Evolutionary conservation across 92 coral and sea anemone species (phyloP), one percentile per base, ranked within the genome.

Genomic region (Porites divaricata): DNA sequence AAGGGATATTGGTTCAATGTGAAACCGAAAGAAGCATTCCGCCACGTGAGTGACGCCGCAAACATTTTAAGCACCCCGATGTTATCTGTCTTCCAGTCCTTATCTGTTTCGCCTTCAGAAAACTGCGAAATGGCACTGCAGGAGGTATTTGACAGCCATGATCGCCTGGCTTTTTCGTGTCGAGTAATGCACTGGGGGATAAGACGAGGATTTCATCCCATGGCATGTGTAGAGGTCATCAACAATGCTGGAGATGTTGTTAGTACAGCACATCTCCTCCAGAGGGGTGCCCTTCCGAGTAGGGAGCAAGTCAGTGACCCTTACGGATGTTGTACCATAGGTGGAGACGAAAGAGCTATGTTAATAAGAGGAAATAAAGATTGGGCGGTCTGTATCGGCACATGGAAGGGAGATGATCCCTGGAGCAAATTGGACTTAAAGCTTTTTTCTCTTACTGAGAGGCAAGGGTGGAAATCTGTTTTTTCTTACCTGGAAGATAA

Each of bases 201-300:
- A 16, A 57, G 88, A 48, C 45, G 45, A 35, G 45, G 45, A 35
- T 35, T 35, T 35, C 45, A 35, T 35, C 58, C 62, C 77, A 83
- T 93, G 72, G 89, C 95, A 8, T 83, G 93, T 16, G 95, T 93
- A 64, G 97, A 93, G 75, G 73, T 93, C 49, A 73, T 86, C 64
- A 80, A 89, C 85, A 80, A 75, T 6, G 63, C 87, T 19, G 97
- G 93, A 8, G 59, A 75, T 49, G 91, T 93, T 54, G 70, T 91
- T 16, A 91, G 92, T 23, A 82, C 95, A 6, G 92, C 93, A 19
- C 97, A 93, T 72, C 88, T 92, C n/a, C 76, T 93, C 41, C 70
- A 90, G 13, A 83, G 83, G 20, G 87, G 88, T 45, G 85, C 82
- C 62, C 79, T 93, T 26, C 97, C 97, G 2, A 81, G 28, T 45